These are phyloP conservation scores for Papilio demoleus DNA, from an alignment of 2,888 invertebrate genomes.

Conservation along the genomic window DNA sequence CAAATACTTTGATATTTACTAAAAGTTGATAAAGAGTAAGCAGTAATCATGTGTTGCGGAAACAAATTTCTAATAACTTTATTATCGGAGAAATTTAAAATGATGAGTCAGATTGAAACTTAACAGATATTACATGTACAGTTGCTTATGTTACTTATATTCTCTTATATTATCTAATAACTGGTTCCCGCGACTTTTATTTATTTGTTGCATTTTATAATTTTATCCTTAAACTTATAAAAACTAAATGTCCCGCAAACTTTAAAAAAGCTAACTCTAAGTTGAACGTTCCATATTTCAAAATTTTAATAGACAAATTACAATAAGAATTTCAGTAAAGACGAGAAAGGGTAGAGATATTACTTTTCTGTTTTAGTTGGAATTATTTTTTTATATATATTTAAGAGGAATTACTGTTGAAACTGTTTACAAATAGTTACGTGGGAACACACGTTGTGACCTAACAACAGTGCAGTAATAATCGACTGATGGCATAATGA, in stretches of 20 bases:
- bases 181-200: not conserved
- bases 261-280: too few species aligned
- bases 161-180: not conserved
- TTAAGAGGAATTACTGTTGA: not conserved
- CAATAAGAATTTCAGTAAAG: too few species aligned
- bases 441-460: slow-evolving; percentile 18
- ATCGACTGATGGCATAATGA: slow-evolving; percentile 19
- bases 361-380: too few species aligned
- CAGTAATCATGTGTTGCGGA: not conserved
- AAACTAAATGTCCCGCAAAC: too few species aligned
- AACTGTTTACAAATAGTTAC: slow-evolving; percentile 3
- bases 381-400: too few species aligned
- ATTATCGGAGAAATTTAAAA: not conserved
- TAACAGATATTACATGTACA: not conserved
- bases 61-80: not conserved
- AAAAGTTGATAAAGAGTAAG: not conserved
- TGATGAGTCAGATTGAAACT: not conserved
- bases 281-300: too few species aligned
- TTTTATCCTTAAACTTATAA: too few species aligned
- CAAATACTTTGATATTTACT: not conserved
- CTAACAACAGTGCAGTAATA: slow-evolving; percentile 13
- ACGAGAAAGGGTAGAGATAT: too few species aligned
- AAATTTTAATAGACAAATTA: too few species aligned
- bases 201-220: too few species aligned
- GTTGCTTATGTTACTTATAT: not conserved